A percentile compares a stretch with the other conserved stretches of the same genome.
These are phyloP conservation scores for Malurus alboscapulatus DNA, from an alignment of 2,113 vertebrate species.

Conservation along the genomic window DNA sequence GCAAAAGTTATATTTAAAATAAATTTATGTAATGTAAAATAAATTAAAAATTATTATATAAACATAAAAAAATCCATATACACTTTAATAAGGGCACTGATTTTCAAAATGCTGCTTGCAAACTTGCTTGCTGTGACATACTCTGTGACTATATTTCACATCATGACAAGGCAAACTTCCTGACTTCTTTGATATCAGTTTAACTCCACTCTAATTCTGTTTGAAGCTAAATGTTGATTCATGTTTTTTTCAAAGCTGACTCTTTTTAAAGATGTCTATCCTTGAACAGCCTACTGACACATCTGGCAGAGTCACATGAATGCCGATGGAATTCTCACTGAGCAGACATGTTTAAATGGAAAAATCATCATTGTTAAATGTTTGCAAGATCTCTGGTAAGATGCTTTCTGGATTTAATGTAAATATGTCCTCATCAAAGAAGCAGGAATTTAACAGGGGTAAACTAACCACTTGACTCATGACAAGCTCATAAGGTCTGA, in stretches of 20 bases:
- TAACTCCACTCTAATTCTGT: slow-evolving; percentile 50
- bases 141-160: neutral
- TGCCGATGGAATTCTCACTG: neutral
- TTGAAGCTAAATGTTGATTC: slow-evolving; percentile 59
- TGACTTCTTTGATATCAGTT: slow-evolving; percentile 54
- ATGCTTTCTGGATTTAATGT: neutral
- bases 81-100: neutral
- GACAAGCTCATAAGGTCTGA: neutral
- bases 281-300: slow-evolving; percentile 26
- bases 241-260: slow-evolving; percentile 41
- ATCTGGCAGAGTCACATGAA: slow-evolving; percentile 1
- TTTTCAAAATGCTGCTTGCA: neutral
- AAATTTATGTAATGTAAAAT: neutral
- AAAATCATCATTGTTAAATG: neutral
- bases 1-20: neutral
- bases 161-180: slow-evolving; percentile 30
- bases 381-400: neutral
- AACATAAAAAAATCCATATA: neutral
- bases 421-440: neutral
- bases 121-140: neutral
- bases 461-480: neutral
- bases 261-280: slow-evolving; percentile 17
- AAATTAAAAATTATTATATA: neutral
- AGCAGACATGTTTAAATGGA: neutral
- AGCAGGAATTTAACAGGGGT: neutral